A percentile compares a stretch with the other conserved stretches of the same genome.
Evolutionary conservation across 2,888 invertebrate species (phyloP).

Genomic region (Patella ulyssiponensis): DNA sequence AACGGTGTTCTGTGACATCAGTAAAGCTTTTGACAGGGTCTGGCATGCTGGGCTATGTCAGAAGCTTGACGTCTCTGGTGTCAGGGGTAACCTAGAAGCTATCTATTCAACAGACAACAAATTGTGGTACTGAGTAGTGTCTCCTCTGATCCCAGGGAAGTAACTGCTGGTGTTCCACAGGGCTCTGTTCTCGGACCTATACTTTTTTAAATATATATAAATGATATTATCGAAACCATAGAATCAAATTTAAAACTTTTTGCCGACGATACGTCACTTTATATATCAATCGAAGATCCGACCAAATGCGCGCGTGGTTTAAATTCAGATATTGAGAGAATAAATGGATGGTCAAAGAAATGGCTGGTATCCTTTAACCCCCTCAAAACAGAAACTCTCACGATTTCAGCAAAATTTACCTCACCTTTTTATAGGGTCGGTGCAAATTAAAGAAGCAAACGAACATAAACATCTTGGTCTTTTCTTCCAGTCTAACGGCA

Average conservation of each 20-base stretch:
- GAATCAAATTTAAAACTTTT: background rate
- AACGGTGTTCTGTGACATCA: no score
- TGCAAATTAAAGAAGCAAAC: no score
- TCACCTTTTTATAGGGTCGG: background rate
- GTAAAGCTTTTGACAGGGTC: no score
- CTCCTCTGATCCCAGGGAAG: background rate
- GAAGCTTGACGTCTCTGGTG: background rate
- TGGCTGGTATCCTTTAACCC: background rate
- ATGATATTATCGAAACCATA: background rate
- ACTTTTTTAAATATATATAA: conserved; percentile 1
- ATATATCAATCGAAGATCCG: conserved; percentile 4
- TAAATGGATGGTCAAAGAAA: background rate
- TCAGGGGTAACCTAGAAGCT: background rate
- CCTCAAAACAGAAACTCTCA: background rate
- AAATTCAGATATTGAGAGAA: background rate
- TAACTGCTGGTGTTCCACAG: conserved; percentile 6
- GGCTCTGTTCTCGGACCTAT: conserved; percentile 2
- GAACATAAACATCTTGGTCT: background rate
- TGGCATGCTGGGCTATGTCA: background rate
- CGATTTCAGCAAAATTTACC: background rate
- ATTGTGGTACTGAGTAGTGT: background rate
- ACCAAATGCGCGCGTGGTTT: background rate
- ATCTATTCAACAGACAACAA: background rate
- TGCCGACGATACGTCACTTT: background rate
- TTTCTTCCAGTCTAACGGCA: background rate